phyloP scores from a whole-genome alignment of 2,888 invertebrate genomes.

The Eristalis pertinax region DNA sequence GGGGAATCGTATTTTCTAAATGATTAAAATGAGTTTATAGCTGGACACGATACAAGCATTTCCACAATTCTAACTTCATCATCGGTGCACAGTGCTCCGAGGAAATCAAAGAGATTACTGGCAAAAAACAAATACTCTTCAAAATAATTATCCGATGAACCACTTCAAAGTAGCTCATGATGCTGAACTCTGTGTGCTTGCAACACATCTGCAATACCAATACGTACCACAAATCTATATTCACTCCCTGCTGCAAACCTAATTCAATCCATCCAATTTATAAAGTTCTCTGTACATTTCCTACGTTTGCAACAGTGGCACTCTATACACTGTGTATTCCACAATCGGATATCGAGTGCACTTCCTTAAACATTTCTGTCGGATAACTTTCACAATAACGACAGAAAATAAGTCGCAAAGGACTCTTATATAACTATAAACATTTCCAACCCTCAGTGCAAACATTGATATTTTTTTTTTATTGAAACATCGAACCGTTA shows the following conservation, averaged over 20 bases:
- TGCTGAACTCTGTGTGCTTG: too few relatives aligned
- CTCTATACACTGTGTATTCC: slow-evolving; percentile 25
- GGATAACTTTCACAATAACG: slow-evolving; percentile 60
- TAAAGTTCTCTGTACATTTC: slow-evolving; percentile 45
- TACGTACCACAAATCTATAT: not conserved
- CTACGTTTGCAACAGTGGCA: slow-evolving; percentile 2
- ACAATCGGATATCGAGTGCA: slow-evolving; percentile 27
- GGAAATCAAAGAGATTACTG: too few relatives aligned
- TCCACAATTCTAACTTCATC: too few relatives aligned
- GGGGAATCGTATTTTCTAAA: too few relatives aligned
- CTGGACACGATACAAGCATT: too few relatives aligned
- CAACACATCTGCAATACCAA: too few relatives aligned
- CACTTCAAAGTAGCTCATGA: too few relatives aligned
- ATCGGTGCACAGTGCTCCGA: too few relatives aligned
- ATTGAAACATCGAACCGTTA: slow-evolving; percentile 29
- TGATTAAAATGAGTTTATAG: too few relatives aligned
- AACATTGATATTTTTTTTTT: slow-evolving; percentile 36
- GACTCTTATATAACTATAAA: slow-evolving; percentile 43
- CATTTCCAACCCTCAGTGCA: slow-evolving; percentile 24
- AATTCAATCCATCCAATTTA: slow-evolving; percentile 25
- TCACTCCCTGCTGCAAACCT: not conserved
- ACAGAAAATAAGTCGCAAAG: slow-evolving; percentile 65
- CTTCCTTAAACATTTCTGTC: not conserved
- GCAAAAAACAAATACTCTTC: too few relatives aligned
- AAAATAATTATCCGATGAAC: too few relatives aligned